A percentile compares a stretch with the other conserved stretches of the same genome.
phyloP scores from a whole-genome alignment of 2,888 invertebrate genomes.

The Papilio elwesi region DNA sequence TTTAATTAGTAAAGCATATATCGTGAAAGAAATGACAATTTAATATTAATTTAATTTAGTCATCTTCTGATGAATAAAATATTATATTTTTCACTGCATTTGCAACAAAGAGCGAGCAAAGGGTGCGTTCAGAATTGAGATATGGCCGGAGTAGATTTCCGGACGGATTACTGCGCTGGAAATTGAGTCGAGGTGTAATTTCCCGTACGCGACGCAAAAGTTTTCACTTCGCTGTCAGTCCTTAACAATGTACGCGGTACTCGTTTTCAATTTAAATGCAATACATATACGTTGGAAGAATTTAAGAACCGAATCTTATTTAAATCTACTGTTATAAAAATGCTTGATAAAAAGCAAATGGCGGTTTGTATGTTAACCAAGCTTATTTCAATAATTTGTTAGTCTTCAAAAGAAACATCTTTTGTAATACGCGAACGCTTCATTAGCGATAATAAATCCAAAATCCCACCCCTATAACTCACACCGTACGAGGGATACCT shows the following conservation, averaged over 20 bases:
- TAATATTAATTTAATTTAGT: too few species aligned
- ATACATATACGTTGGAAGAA: neutral
- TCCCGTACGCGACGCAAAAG: conserved; percentile 44
- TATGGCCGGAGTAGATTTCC: conserved; percentile 43
- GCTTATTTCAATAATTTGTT: too few species aligned
- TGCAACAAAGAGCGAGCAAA: conserved; percentile 39
- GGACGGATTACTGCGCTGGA: conserved; percentile 47
- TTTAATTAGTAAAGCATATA: too few species aligned
- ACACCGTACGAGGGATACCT: conserved; percentile 12
- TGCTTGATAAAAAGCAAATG: too few species aligned
- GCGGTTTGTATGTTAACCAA: too few species aligned
- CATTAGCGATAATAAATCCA: conserved; percentile 25
- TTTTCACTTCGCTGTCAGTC: conserved; percentile 35
- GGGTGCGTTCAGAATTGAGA: conserved; percentile 41
- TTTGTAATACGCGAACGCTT: neutral
- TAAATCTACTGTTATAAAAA: neutral
- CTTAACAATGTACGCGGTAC: conserved; percentile 22
- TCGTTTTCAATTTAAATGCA: neutral
- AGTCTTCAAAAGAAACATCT: neutral
- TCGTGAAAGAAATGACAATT: too few species aligned
- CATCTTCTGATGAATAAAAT: too few species aligned
- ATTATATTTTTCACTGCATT: neutral
- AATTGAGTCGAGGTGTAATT: conserved; percentile 53
- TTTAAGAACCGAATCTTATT: neutral
- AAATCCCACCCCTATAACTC: conserved; percentile 26